Conservation (phyloP, 2,888 invertebrate genomes). For the Scelioninae gen. 1 region DNA sequence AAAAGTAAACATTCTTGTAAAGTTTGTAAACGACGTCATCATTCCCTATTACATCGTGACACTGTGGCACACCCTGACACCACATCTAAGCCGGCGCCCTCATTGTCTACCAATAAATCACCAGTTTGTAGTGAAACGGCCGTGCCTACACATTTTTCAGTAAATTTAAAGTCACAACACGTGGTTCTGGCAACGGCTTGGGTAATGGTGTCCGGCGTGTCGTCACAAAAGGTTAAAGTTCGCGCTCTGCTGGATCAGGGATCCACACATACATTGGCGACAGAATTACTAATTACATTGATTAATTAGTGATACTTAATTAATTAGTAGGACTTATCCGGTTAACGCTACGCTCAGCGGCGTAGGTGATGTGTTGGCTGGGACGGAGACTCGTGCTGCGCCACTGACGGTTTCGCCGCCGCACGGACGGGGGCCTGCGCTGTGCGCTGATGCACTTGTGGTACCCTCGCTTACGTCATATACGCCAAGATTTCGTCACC, state of each 20-base stretch:
- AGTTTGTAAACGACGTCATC: constrained; percentile 9
- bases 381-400: too few species aligned
- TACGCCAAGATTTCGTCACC: not conserved
- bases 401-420: too few species aligned
- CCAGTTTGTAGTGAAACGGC: too few species aligned
- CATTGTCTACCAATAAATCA: too few species aligned
- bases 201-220: too few species aligned
- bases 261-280: not conserved
- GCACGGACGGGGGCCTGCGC: too few species aligned
- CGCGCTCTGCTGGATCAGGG: too few species aligned
- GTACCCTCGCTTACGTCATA: not conserved
- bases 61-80: not conserved
- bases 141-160: not conserved
- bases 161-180: not conserved
- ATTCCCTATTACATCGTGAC: constrained; percentile 7
- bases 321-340: too few species aligned
- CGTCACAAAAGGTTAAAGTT: too few species aligned
- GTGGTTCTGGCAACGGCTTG: not conserved
- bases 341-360: too few species aligned
- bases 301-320: too few species aligned
- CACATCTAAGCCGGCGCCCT: not conserved
- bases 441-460: not conserved
- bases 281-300: too few species aligned
- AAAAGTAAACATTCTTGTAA: constrained; percentile 8
- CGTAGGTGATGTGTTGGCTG: not conserved